Evolutionary conservation across 2,797 vertebrate genomes (phyloP).

Genomic region (Amniataba percoides): DNA sequence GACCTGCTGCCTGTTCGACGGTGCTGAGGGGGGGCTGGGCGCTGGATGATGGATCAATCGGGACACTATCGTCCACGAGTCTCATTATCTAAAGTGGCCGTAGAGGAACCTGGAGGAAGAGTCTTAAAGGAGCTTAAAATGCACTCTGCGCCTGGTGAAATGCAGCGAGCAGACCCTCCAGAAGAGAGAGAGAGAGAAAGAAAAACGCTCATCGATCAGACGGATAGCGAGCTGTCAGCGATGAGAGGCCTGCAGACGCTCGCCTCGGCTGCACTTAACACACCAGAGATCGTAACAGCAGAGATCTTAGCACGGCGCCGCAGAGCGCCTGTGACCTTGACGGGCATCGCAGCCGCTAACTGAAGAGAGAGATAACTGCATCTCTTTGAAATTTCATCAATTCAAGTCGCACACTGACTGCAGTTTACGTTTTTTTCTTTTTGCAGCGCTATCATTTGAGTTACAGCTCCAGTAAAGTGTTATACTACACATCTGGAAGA

Average conservation of each 20-base stretch:
- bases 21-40: slow-evolving; percentile 15
- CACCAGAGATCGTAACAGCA: slow-evolving; percentile 35
- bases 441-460: background rate
- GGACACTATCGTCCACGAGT: slow-evolving; percentile 22
- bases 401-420: background rate
- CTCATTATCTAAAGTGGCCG: slow-evolving; percentile 78
- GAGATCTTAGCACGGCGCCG: slow-evolving; percentile 10
- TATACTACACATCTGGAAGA: background rate
- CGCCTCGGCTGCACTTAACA: slow-evolving; percentile 43
- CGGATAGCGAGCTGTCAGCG: slow-evolving; percentile 52
- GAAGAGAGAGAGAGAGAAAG: background rate
- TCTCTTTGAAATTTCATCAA: background rate
- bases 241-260: slow-evolving; percentile 49
- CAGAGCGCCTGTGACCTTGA: slow-evolving; percentile 52
- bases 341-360: slow-evolving; percentile 1
- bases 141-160: slow-evolving; percentile 31
- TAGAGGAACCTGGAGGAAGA: slow-evolving; percentile 38
- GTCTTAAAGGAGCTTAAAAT: slow-evolving; percentile 51
- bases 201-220: slow-evolving; percentile 25
- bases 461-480: background rate
- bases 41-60: slow-evolving; percentile 55
- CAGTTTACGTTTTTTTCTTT: background rate
- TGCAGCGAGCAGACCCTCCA: background rate
- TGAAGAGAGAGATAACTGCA: background rate
- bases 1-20: slow-evolving; percentile 43